These are phyloP conservation scores for Noctua fimbriata DNA, from an alignment of 2,888 invertebrate species.

Conservation along the genomic window DNA sequence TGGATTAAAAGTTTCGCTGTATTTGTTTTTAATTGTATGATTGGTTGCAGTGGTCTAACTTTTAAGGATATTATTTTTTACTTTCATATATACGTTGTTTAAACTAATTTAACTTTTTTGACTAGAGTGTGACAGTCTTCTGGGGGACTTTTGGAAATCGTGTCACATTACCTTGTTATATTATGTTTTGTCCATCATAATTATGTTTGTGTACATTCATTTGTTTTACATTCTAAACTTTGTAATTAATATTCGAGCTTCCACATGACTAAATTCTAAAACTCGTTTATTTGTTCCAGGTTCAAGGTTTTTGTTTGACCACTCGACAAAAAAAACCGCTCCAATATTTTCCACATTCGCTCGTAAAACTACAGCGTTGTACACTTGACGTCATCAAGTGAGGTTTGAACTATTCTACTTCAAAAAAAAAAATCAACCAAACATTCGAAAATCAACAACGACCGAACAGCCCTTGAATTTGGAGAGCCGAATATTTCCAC, in stretches of 20 bases:
- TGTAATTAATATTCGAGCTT: background rate
- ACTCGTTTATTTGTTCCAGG: background rate
- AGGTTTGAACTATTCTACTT: conserved; percentile 2
- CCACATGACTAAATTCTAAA: background rate
- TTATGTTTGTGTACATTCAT: background rate
- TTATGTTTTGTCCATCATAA: background rate
- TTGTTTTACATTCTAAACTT: background rate
- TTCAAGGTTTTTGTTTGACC: background rate
- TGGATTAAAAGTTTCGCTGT: background rate
- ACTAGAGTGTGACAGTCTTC: background rate
- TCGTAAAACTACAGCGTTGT: conserved; percentile 2
- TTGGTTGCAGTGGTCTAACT: background rate
- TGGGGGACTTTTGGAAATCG: too few relatives aligned
- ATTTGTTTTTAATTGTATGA: background rate
- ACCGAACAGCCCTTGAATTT: conserved; percentile 36
- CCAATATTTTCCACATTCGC: background rate
- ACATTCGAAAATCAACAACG: conserved; percentile 40
- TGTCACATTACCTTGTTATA: too few relatives aligned
- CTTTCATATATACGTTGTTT: background rate
- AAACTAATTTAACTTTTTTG: background rate
- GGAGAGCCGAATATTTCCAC: conserved; percentile 33
- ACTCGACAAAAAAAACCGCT: background rate
- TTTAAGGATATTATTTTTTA: background rate
- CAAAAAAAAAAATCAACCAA: conserved; percentile 34
- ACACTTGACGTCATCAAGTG: conserved; percentile 6